Conservation (phyloP, 1,140 invertebrate genomes). For the Bombus huntii region DNA sequence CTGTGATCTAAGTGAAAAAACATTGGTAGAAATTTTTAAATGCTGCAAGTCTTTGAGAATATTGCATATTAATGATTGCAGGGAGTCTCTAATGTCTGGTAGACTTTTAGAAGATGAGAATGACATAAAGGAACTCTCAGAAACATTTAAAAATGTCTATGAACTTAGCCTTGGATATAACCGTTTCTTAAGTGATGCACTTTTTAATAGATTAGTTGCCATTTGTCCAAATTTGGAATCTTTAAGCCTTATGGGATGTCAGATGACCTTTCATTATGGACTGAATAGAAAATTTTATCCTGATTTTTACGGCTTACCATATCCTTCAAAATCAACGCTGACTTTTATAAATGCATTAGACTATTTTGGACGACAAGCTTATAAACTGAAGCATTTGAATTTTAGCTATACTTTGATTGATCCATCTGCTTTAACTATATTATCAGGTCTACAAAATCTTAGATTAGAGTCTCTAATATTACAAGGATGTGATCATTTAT, state of each 20-base stretch:
- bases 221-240: conserved; percentile 84
- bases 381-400: conserved; percentile 84
- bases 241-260: conserved; percentile 86
- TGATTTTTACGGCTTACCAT: conserved; percentile 70
- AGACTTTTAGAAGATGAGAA: conserved; percentile 85
- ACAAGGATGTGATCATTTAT: conserved; percentile 86
- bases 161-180: conserved; percentile 86
- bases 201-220: conserved; percentile 86
- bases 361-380: conserved; percentile 83
- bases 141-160: conserved; percentile 84
- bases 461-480: conserved; percentile 84
- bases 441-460: conserved; percentile 83
- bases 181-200: conserved; percentile 88
- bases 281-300: conserved; percentile 87
- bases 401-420: conserved; percentile 87
- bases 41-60: conserved; percentile 83
- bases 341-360: conserved; percentile 87
- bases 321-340: conserved; percentile 86
- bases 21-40: conserved; percentile 84
- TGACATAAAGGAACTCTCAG: conserved; percentile 81
- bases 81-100: conserved; percentile 89
- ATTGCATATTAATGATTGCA: conserved; percentile 85
- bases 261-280: conserved; percentile 87
- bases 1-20: conserved; percentile 86
- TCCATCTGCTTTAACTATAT: conserved; percentile 83